Evolutionary conservation across 92 coral and sea anemone genomes (phyloP).

Genomic region (Umimayanthus chanpuru): DNA sequence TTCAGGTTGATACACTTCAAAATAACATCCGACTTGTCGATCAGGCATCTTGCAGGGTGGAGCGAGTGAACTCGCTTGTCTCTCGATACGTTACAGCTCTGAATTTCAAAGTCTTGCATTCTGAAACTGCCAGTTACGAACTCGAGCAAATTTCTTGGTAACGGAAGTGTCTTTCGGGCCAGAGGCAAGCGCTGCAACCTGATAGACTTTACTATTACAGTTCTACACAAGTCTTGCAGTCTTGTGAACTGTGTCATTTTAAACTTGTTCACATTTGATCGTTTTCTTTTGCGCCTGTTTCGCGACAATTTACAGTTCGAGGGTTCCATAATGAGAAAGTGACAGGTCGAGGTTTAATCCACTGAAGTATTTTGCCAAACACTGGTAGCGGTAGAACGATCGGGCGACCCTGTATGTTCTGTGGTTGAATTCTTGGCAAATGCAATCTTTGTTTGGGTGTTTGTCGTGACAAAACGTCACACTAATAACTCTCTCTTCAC

Average conservation of each 20-base stretch:
- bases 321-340: constrained; percentile 8
- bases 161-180: constrained; percentile 59
- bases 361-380: background rate
- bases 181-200: constrained; percentile 49
- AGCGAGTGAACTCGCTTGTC: constrained; percentile 61
- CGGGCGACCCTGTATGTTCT: background rate
- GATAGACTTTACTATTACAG: constrained; percentile 46
- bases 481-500: constrained; percentile 13
- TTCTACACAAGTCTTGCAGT: constrained; percentile 56
- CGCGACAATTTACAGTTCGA: constrained; percentile 26
- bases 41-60: constrained; percentile 59
- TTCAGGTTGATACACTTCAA: constrained; percentile 64
- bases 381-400: background rate
- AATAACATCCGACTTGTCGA: constrained; percentile 64
- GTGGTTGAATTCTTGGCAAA: background rate
- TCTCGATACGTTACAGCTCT: constrained; percentile 58
- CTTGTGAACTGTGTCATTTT: constrained; percentile 9
- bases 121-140: constrained; percentile 58
- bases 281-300: constrained; percentile 42
- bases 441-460: background rate
- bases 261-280: background rate
- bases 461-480: background rate
- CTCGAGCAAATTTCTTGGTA: constrained; percentile 65
- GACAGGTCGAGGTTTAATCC: background rate
- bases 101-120: constrained; percentile 60